These are phyloP conservation scores for Hypena proboscidalis DNA, from an alignment of 2,888 invertebrate species.

Conservation along the genomic window DNA sequence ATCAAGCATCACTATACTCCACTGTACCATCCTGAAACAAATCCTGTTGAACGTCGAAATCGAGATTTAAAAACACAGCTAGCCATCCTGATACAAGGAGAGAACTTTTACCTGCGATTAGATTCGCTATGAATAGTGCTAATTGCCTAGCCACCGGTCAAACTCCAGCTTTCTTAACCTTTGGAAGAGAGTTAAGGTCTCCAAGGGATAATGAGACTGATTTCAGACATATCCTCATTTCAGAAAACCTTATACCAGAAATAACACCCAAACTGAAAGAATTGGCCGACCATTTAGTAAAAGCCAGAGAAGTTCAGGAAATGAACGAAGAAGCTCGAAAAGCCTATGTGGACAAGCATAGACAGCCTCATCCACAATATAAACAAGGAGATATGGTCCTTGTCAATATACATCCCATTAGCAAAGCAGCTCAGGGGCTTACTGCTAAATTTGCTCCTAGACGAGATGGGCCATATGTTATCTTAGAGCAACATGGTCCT, in stretches of 20 bases:
- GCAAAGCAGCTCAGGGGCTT: background rate
- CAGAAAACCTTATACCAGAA: no score
- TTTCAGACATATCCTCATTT: slow-evolving; percentile 2
- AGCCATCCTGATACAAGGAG: no score
- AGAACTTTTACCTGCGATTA: slow-evolving; percentile 8
- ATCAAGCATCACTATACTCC: slow-evolving; percentile 45
- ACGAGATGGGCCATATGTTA: no score
- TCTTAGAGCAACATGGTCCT: background rate
- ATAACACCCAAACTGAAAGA: slow-evolving; percentile 6
- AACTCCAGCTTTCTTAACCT: slow-evolving; percentile 18
- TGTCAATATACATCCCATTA: background rate
- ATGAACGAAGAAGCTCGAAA: no score
- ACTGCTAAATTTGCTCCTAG: slow-evolving; percentile 7
- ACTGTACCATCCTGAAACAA: slow-evolving; percentile 46
- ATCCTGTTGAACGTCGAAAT: slow-evolving; percentile 25
- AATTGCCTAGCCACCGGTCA: background rate
- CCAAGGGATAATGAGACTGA: slow-evolving; percentile 10
- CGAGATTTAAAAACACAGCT: slow-evolving; percentile 4
- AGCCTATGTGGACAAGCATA: no score
- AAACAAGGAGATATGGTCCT: slow-evolving; percentile 11
- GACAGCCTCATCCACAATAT: background rate
- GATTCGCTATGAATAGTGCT: slow-evolving; percentile 23
- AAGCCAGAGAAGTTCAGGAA: slow-evolving; percentile 11
- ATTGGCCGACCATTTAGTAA: slow-evolving; percentile 4
- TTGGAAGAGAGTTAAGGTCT: slow-evolving; percentile 14